Percentiles rank a stretch among this genome's conserved stretches.
Conservation (phyloP, 1,140 invertebrate genomes). For the Lanistes nyassanus region DNA sequence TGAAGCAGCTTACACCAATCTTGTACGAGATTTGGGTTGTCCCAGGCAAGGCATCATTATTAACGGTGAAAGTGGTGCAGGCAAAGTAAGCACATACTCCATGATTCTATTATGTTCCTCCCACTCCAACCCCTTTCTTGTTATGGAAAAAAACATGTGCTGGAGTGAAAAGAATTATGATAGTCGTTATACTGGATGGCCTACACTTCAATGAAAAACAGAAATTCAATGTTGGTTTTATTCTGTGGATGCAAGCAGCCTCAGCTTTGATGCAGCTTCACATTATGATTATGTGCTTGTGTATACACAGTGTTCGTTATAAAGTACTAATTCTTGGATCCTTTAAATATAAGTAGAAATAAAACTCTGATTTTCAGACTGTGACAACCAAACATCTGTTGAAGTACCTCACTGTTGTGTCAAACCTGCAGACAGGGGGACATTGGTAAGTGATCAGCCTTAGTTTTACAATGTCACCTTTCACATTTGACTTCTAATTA, state of each 20-base stretch:
- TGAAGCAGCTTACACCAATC: conserved; percentile 92
- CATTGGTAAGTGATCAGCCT: conserved; percentile 10
- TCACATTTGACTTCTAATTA: not conserved
- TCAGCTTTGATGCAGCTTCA: no score
- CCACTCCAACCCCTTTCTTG: no score
- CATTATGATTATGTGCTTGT: no score
- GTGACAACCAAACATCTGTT: conserved; percentile 97
- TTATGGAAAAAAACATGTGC: no score
- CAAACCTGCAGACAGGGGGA: conserved; percentile 24
- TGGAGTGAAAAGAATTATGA: not conserved
- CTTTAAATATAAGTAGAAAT: not conserved
- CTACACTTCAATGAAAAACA: not conserved
- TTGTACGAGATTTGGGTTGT: conserved; percentile 78
- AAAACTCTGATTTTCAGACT: conserved; percentile 71
- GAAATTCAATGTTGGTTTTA: not conserved
- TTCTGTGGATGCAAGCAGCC: no score
- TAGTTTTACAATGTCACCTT: not conserved
- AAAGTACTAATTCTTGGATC: not conserved
- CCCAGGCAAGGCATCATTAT: conserved; percentile 97
- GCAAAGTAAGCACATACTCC: conserved; percentile 73
- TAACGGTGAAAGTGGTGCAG: conserved; percentile 93
- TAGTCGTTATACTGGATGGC: not conserved
- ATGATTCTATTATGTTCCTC: no score
- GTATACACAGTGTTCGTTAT: no score
- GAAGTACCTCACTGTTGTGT: conserved; percentile 89